Evolutionary conservation across 2,888 invertebrate species (phyloP).

Genomic region (Sinohyriopsis cumingii): DNA sequence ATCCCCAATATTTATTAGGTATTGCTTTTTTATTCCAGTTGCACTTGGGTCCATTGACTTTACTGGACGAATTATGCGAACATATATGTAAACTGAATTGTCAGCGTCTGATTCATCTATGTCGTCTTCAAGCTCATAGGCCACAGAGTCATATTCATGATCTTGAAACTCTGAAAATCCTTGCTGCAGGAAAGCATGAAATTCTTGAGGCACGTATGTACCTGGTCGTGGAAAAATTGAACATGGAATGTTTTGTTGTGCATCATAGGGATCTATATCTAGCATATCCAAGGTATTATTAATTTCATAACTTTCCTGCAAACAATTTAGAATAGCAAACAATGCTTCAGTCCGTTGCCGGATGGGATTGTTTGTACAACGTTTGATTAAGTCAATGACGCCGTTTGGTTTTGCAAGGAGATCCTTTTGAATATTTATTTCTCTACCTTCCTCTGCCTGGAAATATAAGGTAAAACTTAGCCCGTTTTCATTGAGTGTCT

Average conservation of each 20-base stretch:
- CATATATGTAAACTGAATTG: slow-evolving; percentile 22
- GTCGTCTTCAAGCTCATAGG: slow-evolving; percentile 16
- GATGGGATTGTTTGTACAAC: no score
- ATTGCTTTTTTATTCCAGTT: neutral
- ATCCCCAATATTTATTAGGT: no score
- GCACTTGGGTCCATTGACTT: neutral
- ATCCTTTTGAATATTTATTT: no score
- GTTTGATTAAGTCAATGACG: no score
- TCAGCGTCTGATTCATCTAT: neutral
- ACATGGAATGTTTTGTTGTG: neutral
- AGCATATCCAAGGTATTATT: slow-evolving; percentile 6
- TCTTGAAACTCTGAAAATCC: slow-evolving; percentile 21
- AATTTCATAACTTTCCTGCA: neutral
- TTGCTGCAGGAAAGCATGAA: slow-evolving; percentile 30
- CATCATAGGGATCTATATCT: slow-evolving; percentile 5
- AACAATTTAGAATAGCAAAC: no score
- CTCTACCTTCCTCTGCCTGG: no score
- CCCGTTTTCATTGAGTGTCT: no score
- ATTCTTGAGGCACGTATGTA: slow-evolving; percentile 22
- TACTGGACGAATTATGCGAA: slow-evolving; percentile 10
- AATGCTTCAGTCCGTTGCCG: no score
- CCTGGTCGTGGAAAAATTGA: slow-evolving; percentile 28
- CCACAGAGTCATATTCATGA: slow-evolving; percentile 25
- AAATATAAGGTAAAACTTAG: no score
- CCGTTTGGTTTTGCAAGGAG: no score